These are phyloP conservation scores for Numenius arquata DNA, from an alignment of 2,113 vertebrate species.

Conservation along the genomic window DNA sequence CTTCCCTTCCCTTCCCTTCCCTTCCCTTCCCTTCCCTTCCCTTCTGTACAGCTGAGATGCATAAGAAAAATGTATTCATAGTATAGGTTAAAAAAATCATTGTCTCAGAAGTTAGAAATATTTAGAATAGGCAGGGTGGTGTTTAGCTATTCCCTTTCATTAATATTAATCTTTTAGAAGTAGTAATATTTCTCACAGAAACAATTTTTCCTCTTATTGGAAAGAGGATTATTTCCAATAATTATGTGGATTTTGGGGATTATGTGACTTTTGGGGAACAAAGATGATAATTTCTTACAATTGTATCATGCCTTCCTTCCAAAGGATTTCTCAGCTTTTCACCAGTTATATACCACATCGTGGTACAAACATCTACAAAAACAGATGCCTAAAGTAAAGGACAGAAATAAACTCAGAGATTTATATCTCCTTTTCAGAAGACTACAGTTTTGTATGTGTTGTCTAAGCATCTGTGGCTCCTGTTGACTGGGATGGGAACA, in stretches of 20 bases:
- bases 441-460: background rate
- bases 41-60: background rate
- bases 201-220: background rate
- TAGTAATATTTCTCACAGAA: background rate
- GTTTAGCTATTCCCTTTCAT: background rate
- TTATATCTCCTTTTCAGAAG: background rate
- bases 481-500: background rate
- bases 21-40: no score
- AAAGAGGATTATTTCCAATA: no score
- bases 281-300: background rate
- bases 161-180: background rate
- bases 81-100: background rate
- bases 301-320: background rate
- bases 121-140: background rate
- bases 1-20: no score
- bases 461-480: background rate
- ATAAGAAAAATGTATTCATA: background rate
- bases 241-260: no score
- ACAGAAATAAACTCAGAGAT: background rate
- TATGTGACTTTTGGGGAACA: background rate
- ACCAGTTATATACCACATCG: background rate
- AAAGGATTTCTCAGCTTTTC: background rate
- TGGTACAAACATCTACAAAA: background rate
- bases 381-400: background rate
- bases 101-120: background rate